Base-by-base conservation (phyloP, 1,140 invertebrate genomes). In the Sycobia sp. region DNA sequence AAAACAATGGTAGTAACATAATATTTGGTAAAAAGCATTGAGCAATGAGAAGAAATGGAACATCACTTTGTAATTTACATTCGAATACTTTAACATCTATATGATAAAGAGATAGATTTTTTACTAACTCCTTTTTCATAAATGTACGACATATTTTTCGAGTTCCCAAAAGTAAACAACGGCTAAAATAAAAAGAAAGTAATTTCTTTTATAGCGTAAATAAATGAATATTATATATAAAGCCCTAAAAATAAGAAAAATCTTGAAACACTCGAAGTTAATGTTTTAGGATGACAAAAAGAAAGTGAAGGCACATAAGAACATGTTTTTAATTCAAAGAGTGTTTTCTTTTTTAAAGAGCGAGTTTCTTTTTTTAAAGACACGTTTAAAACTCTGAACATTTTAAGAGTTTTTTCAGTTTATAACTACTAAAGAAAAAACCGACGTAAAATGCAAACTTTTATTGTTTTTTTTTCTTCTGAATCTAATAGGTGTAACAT, bases 81-180 rank as follows among this genome's bases (percentile, higher is more conserved):
- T 65, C 44, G 44, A 65, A 65, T 44, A 32, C 25, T 62, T 46
- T 34, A 18, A 53, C 29, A 62, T 46, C 29, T 23, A 22, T 16
- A 61, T 53, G 29, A 54, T 44, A 41, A 55, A 62, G 56, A 61
- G 29, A 62, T 55, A 62, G 51, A 62, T 62, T 62, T 62, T 62
- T 55, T 62, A 62, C 60, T 62, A 51, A 50, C 55, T 58, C 44
- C 38, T 50, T 57, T 64, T 64, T 51, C 53, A 64, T 57, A 53
- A 36, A 44, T 57, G 54, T 43, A 57, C 44, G 57, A 29, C 32
- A 64, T 64, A 57, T 64, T 64, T 64, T 64, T 64, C 54, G 47
- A 57, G 62, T 57, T 44, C 20, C 38, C 25, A 25, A 11, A 46
- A 62, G 59, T 62, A 46, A 54, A 53, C 5, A 14, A 36, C 13